Evolutionary conservation across 2,888 invertebrate genomes (phyloP), one percentile per base, ranked within the genome.

Genomic region (Tuta absoluta): DNA sequence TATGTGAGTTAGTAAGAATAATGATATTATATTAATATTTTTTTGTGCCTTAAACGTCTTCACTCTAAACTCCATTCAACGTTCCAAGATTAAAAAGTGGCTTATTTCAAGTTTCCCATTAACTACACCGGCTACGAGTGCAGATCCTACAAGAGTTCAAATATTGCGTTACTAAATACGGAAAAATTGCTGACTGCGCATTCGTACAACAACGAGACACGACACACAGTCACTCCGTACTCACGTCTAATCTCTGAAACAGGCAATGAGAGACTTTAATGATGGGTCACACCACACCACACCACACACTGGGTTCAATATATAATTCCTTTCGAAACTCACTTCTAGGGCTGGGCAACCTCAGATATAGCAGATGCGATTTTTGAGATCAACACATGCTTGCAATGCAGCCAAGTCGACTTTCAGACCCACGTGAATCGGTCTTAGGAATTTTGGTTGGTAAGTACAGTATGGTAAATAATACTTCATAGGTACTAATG

Each of bases 171-270:
- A 76, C 74, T 78, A 81, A 84, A 51, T 17, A 48, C 17, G 19
- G 19, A 5, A 53, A 14, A 53, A 11, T n/a, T 33, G n/a, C 17
- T n/a, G 3, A 56, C 33, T 56, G 56, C 28, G 23, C 51, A 21
- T 56, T 56, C 11, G 56, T 56, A 84, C 81, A 84, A 81, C 83
- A 81, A 82, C 74, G 78, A 87, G 84, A 86, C 83, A 78, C 82
- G 76, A 89, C 89, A 85, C 84, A 81, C 89, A 89, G 86, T 82
- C 85, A 78, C 81, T 79, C 82, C 81, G 85, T 91, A 91, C 91
- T 91, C 89, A 91, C 91, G 89, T 91, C 90, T 88, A 91, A 84
- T 90, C 85, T 89, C 91, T 91, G 91, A 91, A 91, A 91, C 87
- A 91, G 88, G 88, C 82, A 91, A 91, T 80, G 79, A 72, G 79